phyloP scores from a whole-genome alignment of 2,797 vertebrate genomes.

The Cirrhinus mrigala region DNA sequence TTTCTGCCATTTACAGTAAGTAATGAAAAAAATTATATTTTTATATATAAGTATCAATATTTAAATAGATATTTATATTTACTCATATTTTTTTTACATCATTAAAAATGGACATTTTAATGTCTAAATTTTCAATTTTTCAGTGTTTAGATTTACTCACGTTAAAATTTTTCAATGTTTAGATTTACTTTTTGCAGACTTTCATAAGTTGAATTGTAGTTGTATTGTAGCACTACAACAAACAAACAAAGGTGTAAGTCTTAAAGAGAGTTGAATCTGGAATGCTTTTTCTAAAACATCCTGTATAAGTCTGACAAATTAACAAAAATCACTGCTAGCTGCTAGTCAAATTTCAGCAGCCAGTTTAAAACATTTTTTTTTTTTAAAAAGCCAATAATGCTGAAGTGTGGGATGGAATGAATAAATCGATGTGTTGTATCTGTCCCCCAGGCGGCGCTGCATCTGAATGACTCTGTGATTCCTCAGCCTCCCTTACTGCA shows the following conservation, averaged over 20 bases:
- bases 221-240: background rate
- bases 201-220: background rate
- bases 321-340: background rate
- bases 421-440: background rate
- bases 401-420: background rate
- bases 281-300: background rate
- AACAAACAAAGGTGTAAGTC: background rate
- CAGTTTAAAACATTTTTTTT: background rate
- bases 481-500: constrained; percentile 93
- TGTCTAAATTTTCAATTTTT: no score
- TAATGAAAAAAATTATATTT: no score
- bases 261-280: background rate
- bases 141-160: no score
- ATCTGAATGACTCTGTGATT: constrained; percentile 88
- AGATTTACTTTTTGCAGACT: background rate
- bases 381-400: background rate
- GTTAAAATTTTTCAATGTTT: no score
- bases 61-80: no score
- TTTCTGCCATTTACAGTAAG: no score
- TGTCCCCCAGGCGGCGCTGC: constrained; percentile 85
- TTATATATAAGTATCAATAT: no score
- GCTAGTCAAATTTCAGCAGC: background rate
- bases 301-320: background rate
- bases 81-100: no score
- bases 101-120: no score